These are phyloP conservation scores for Sarcophaga rosellei DNA, from an alignment of 2,888 invertebrate species.

Conservation along the genomic window DNA sequence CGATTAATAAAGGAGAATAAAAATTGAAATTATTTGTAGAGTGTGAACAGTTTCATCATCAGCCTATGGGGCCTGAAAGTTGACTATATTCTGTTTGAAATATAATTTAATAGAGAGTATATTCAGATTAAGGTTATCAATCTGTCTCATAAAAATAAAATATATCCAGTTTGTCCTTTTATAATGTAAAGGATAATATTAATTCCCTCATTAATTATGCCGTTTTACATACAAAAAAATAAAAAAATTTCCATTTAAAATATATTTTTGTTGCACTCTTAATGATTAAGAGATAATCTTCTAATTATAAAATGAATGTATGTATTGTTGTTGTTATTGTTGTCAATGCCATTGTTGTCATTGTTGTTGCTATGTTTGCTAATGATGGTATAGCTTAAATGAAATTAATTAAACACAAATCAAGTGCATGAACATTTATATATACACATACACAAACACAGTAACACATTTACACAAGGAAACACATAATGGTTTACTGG, in stretches of 20 bases:
- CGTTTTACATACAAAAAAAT: too few relatives aligned
- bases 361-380: not conserved
- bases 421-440: constrained; percentile 5
- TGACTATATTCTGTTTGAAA: too few relatives aligned
- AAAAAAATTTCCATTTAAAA: not conserved
- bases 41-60: too few relatives aligned
- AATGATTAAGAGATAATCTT: constrained; percentile 52
- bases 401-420: constrained; percentile 66
- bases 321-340: constrained; percentile 28
- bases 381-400: constrained; percentile 51
- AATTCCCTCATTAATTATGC: not conserved
- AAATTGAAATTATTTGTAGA: too few relatives aligned
- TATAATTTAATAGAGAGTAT: too few relatives aligned
- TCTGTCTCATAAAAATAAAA: too few relatives aligned
- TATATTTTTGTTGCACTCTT: not conserved
- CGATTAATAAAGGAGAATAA: too few relatives aligned
- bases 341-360: not conserved
- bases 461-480: not conserved
- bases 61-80: too few relatives aligned
- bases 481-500: too few relatives aligned
- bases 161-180: too few relatives aligned
- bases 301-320: constrained; percentile 46
- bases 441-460: not conserved
- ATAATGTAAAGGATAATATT: too few relatives aligned
- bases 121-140: too few relatives aligned